A percentile compares a stretch with the other conserved stretches of the same genome.
phyloP scores from a whole-genome alignment of 1,140 invertebrate species.

The Apocrypta bakeri region DNA sequence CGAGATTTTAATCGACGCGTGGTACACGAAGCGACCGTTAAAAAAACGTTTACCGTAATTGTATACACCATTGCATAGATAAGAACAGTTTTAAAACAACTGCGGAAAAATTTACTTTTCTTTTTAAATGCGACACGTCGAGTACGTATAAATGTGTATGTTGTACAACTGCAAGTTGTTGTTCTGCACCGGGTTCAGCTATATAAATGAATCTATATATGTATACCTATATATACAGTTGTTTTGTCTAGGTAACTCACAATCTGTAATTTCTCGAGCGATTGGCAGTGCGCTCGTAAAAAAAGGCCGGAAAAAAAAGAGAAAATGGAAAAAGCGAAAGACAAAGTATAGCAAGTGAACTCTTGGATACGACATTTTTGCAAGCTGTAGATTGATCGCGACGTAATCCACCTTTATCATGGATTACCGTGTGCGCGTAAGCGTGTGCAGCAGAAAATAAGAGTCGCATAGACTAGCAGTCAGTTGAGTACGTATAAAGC shows the following conservation, averaged over 20 bases:
- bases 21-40: no score
- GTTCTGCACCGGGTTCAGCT: neutral
- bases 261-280: conserved; percentile 24
- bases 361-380: neutral
- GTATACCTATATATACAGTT: neutral
- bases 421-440: conserved; percentile 51
- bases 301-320: neutral
- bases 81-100: no score
- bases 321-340: neutral
- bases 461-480: conserved; percentile 51
- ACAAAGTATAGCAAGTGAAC: neutral
- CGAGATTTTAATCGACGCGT: no score
- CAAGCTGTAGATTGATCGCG: conserved; percentile 42
- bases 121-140: no score
- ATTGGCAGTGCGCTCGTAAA: neutral
- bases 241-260: neutral
- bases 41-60: no score
- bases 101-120: no score
- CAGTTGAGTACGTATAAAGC: conserved; percentile 60
- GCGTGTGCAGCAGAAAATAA: conserved; percentile 36
- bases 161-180: no score
- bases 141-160: no score
- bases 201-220: neutral
- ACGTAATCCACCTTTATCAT: conserved; percentile 58
- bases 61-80: no score